Evolutionary conservation across 2,113 vertebrate species (phyloP).

Genomic region (Copsychus sechellarum): DNA sequence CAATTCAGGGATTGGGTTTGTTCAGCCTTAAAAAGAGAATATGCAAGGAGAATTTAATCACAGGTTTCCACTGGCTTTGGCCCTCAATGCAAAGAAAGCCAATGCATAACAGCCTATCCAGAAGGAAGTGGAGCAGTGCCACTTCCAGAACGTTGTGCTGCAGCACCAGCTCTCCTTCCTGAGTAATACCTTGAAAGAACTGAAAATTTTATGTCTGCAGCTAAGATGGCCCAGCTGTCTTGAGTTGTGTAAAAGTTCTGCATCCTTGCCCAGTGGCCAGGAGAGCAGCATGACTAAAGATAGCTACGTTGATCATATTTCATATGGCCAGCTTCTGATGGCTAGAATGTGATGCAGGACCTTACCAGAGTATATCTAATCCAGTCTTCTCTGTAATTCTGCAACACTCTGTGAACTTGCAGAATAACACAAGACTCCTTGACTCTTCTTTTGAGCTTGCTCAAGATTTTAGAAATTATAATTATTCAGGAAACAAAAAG

Average conservation of each 20-base stretch:
- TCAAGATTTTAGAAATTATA: neutral
- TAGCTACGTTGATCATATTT: neutral
- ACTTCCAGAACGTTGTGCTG: slow-evolving; percentile 72
- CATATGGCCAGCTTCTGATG: neutral
- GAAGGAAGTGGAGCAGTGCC: slow-evolving; percentile 71
- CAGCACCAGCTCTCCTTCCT: slow-evolving; percentile 75
- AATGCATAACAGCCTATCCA: slow-evolving; percentile 63
- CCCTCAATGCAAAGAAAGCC: slow-evolving; percentile 73
- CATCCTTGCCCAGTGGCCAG: neutral
- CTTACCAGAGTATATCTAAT: neutral
- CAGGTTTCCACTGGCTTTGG: slow-evolving; percentile 58
- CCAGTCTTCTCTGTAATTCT: neutral
- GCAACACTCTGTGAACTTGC: neutral
- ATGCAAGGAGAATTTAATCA: neutral
- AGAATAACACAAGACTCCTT: neutral
- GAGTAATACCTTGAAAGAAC: neutral
- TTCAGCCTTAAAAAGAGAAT: neutral
- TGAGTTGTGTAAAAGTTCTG: neutral
- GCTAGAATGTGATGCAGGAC: neutral
- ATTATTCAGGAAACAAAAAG: neutral
- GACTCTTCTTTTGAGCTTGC: neutral
- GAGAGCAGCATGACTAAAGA: neutral
- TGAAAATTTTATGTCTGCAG: neutral
- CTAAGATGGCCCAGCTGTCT: neutral
- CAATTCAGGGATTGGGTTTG: neutral